Base-by-base conservation (phyloP, 1,140 invertebrate genomes). In the Neoseiulus cucumeris region DNA sequence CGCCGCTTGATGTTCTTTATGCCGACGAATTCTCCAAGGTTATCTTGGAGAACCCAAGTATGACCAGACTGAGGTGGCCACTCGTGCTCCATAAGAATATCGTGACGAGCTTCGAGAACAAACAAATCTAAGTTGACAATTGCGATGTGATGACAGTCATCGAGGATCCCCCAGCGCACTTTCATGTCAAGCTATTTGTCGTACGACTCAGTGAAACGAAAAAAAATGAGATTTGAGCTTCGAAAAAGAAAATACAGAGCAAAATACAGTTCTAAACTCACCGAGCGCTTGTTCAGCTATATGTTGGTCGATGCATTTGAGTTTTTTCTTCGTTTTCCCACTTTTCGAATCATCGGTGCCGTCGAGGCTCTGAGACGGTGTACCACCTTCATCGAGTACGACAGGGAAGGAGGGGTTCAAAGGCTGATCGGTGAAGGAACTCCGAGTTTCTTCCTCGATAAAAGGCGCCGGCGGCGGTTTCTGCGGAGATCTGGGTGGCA, bases 1-100 rank as follows among this genome's bases (percentile, higher is more conserved):
- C 91, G 90, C 68, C 91, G 80, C 75, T 94, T 94, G 74, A 97
- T 96, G 39, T 90, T 92, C 72, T 92, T 94, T 17, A 96, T 85
- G 17, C 86, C 87, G 25, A 97, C 78, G 76, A 87, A 96, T 71
- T 91, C 86, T 0, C 88, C 87, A 51, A 96, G 85, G 77, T 94
- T 89, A 76, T 93, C 90, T 73, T 92, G 90, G 47, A 93, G 81
- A 82, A 92, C 87, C 71, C 82, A 88, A 5, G 83, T 83, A 68
- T 88, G 85, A 69, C 79, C 83, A 78, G 77, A 72, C 70, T 77
- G 73, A 76, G 44, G 72, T 2, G 90, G 89, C 91, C 91, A 96
- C 70, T 87, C 86, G 73, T 97, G 96, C 75, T 96, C 91, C 69
- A 89, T 88, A 20, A 97, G 82, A 73, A 87, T 87, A 64, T 89